Base-by-base conservation (phyloP, 2,113 vertebrate species). In the Sterrhoptilus dennistouni region DNA sequence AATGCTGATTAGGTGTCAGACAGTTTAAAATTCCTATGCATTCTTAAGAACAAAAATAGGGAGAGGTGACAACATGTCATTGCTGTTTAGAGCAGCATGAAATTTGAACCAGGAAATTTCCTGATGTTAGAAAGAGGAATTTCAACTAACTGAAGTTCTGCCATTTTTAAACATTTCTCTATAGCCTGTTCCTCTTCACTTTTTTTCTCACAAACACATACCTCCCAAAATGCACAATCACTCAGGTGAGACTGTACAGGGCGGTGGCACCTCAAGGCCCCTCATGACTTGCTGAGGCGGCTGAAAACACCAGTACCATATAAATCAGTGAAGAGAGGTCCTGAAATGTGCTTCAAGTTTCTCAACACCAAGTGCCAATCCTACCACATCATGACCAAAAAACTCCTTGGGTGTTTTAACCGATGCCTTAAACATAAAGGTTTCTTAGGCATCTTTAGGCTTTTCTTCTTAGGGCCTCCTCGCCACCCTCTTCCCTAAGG, bases 281-380 rank as follows among this genome's bases (percentile, higher is more conserved):
- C 47, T 70, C 4, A 6, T 25, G n/a, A 74, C 65, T 23, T 78
- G 42, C 60, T 50, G 70, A 47, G 22, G 38, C 44, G 38, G 20
- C 45, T 9, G 0, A 0, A 82, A 74, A 31, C 31, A 83, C 64
- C 33, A 45, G 6, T 10, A 84, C 21, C 0, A 4, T 14, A 29
- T 22, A 81, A 42, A 59, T 22, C 27, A 89, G 14, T 11, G 18
- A 21, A 75, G 52, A 31, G 18, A 72, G 40, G 28, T 75, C 65
- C 38, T 50, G 52, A 75, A 78, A 70, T 0, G 1, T 12, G 8
- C 45, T 83, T 78, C 74, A 79, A 3, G 47, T 42, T 78, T 81
- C 87, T 63, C 76, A 68, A 13, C 12, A 50, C 3, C 42, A 59
- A 53, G 13, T 6, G 12, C 29, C 47, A 52, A 72, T 57, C 18